phyloP scores from a whole-genome alignment of 2,113 vertebrate genomes.

The Glaucomys volans region DNA sequence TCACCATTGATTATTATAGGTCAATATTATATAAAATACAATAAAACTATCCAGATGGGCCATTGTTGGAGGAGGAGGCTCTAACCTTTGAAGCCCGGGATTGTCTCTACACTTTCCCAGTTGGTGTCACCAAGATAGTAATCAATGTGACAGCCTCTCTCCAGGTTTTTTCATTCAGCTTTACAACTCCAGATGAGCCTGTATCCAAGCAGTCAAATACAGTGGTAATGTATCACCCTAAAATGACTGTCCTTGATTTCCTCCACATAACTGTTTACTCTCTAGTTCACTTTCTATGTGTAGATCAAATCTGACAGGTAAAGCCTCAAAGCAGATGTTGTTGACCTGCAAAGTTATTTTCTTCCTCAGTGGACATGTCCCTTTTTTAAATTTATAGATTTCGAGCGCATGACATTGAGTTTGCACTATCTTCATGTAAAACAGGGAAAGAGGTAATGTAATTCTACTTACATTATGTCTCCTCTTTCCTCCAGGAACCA shows the following conservation, averaged over 20 bases:
- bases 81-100: background rate
- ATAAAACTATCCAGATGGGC: background rate
- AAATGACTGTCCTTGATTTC: background rate
- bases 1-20: background rate
- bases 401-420: background rate
- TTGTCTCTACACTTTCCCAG: background rate
- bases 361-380: background rate
- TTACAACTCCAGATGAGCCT: background rate
- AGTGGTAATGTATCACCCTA: background rate
- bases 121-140: background rate
- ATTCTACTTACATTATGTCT: background rate
- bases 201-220: background rate
- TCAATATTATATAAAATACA: background rate
- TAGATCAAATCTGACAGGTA: background rate
- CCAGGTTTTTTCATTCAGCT: slow-evolving; percentile 24
- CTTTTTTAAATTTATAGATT: background rate
- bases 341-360: background rate
- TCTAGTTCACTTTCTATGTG: background rate
- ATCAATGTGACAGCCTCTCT: background rate
- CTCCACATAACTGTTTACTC: background rate
- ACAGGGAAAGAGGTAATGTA: background rate
- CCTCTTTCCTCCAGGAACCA: background rate
- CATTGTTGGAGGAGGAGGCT: background rate
- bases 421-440: slow-evolving; percentile 7
- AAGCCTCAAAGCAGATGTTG: background rate